Conservation (phyloP, 2,797 vertebrate genomes). For the Podarcis lilfordi region DNA sequence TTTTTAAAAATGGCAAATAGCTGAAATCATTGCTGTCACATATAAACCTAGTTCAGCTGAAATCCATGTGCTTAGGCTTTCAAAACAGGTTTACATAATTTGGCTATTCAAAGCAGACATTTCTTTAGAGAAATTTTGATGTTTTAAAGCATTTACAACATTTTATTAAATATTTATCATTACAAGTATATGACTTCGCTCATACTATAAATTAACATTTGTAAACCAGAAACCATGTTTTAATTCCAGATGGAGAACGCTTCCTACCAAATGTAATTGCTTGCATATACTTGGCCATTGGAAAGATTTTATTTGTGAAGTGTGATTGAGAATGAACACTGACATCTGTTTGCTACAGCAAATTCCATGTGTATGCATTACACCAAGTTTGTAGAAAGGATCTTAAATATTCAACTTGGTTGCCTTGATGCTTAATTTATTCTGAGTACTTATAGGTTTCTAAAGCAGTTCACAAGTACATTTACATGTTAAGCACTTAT, state of each 20-base stretch:
- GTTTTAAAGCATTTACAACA: neutral
- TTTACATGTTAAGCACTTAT: neutral
- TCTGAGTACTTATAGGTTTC: conserved; percentile 17
- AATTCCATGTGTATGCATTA: neutral
- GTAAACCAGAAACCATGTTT: neutral
- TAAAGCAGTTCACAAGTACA: neutral
- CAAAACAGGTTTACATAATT: neutral
- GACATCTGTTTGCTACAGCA: neutral
- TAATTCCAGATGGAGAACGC: neutral
- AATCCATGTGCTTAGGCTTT: neutral
- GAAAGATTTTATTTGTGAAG: conserved; percentile 6
- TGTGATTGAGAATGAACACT: neutral
- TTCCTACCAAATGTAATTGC: conserved; percentile 8
- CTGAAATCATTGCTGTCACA: neutral
- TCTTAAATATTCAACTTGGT: neutral
- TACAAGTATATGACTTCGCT: neutral
- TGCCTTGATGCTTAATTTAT: conserved; percentile 10
- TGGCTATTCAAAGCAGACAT: neutral
- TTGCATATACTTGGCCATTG: conserved; percentile 11
- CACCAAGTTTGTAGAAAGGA: neutral
- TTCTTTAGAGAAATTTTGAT: neutral
- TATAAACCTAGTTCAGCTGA: neutral
- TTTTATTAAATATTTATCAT: conserved; percentile 16
- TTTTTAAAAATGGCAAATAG: neutral
- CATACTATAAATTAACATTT: neutral